phyloP scores from a whole-genome alignment of 2,797 vertebrate genomes.

The Malacoraja senta region DNA sequence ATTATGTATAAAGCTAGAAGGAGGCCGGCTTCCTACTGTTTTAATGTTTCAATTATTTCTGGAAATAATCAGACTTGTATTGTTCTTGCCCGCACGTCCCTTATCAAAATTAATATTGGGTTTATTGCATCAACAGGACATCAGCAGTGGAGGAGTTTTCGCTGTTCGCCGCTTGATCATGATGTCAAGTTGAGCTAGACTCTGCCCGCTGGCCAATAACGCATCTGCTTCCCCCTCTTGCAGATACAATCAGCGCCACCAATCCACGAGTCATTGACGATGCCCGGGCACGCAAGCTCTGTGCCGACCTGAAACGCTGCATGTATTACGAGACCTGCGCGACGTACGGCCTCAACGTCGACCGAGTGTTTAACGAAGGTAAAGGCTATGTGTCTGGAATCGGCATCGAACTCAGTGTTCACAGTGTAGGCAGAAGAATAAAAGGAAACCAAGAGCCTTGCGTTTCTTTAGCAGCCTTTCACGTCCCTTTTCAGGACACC shows the following conservation, averaged over 20 bases:
- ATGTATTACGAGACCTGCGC: slow-evolving; percentile 89
- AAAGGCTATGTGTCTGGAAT: slow-evolving; percentile 10
- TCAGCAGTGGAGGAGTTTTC: background rate
- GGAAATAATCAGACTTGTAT: background rate
- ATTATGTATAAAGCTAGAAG: background rate
- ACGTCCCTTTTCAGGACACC: too few relatives aligned
- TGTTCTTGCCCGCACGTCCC: background rate
- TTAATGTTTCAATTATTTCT: background rate
- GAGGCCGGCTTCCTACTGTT: background rate
- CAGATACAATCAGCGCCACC: slow-evolving; percentile 84
- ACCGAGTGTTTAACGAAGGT: slow-evolving; percentile 87
- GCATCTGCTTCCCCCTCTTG: slow-evolving; percentile 2
- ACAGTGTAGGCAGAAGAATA: background rate
- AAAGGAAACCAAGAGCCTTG: too few relatives aligned
- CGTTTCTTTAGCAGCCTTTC: too few relatives aligned
- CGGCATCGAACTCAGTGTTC: background rate
- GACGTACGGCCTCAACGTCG: slow-evolving; percentile 86
- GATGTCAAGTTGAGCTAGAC: too few relatives aligned
- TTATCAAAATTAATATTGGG: background rate
- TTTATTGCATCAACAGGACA: background rate
- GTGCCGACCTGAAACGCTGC: slow-evolving; percentile 70
- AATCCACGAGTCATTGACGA: slow-evolving; percentile 81
- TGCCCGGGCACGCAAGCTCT: slow-evolving; percentile 62
- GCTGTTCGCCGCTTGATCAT: background rate
- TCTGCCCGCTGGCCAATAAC: too few relatives aligned